Evolutionary conservation across 2,888 invertebrate genomes (phyloP).

Genomic region (Erebia epiphron): DNA sequence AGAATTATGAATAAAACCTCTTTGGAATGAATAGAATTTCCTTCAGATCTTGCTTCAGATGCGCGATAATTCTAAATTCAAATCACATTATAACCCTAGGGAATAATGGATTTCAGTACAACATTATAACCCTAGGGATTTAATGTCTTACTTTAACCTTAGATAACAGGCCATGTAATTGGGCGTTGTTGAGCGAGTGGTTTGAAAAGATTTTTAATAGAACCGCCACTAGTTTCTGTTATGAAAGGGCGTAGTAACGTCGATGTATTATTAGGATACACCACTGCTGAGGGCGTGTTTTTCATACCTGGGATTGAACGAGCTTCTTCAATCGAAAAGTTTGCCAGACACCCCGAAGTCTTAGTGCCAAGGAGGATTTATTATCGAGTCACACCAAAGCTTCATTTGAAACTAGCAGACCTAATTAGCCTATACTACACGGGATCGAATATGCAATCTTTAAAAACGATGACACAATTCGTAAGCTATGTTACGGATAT

Average conservation of each 20-base stretch:
- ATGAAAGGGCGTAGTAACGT: constrained; percentile 72
- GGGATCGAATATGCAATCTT: constrained; percentile 44
- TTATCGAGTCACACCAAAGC: constrained; percentile 42
- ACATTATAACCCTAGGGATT: too few relatives aligned
- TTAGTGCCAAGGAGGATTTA: constrained; percentile 54
- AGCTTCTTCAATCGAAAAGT: constrained; percentile 36
- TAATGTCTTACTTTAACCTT: too few relatives aligned
- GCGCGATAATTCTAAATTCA: too few relatives aligned
- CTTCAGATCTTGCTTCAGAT: too few relatives aligned
- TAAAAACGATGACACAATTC: constrained; percentile 44
- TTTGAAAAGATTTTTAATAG: constrained; percentile 53
- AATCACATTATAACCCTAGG: too few relatives aligned
- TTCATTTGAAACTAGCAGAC: constrained; percentile 50
- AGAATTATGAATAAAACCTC: too few relatives aligned
- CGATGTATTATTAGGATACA: constrained; percentile 88
- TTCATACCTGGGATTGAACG: constrained; percentile 38
- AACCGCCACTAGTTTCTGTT: constrained; percentile 47
- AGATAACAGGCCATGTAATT: too few relatives aligned
- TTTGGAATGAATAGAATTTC: too few relatives aligned
- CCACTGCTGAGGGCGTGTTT: constrained; percentile 84
- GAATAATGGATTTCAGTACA: too few relatives aligned
- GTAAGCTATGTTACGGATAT: constrained; percentile 46
- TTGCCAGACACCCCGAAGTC: constrained; percentile 50
- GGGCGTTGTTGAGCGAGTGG: too few relatives aligned
- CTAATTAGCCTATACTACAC: constrained; percentile 55